These are phyloP conservation scores for Catagonus wagneri DNA, from an alignment of 2,113 vertebrate genomes.

Conservation along the genomic window DNA sequence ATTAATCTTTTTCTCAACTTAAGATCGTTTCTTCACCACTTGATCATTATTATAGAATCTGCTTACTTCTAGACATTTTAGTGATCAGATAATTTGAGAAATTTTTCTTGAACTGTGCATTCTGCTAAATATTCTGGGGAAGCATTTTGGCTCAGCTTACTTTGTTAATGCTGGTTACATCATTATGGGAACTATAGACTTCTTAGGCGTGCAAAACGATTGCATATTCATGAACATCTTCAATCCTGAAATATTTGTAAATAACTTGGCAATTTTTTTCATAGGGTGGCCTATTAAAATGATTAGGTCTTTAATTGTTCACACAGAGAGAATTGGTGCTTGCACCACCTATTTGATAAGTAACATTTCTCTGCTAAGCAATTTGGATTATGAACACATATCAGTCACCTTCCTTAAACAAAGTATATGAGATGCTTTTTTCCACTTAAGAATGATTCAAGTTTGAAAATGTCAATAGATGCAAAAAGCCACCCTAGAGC, in stretches of 20 bases:
- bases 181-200: conserved; percentile 74
- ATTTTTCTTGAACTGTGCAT: conserved; percentile 71
- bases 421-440: conserved; percentile 78
- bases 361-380: conserved; percentile 70
- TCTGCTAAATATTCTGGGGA: conserved; percentile 77
- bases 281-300: conserved; percentile 74
- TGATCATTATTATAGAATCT: conserved; percentile 29
- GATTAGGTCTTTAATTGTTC: conserved; percentile 74
- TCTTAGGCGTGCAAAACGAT: conserved; percentile 72
- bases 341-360: conserved; percentile 63
- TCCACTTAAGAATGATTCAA: conserved; percentile 78
- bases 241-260: conserved; percentile 82
- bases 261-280: conserved; percentile 80
- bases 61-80: conserved; percentile 66
- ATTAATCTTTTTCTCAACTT: background rate
- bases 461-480: conserved; percentile 86
- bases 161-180: conserved; percentile 77
- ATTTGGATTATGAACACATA: conserved; percentile 4
- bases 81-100: conserved; percentile 66
- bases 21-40: background rate
- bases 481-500: conserved; percentile 82
- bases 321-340: conserved; percentile 32
- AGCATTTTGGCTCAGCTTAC: conserved; percentile 68
- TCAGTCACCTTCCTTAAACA: conserved; percentile 83
- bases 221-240: conserved; percentile 81